Percentiles rank a stretch among this genome's conserved stretches.
Evolutionary conservation across 1,140 invertebrate species (phyloP).

Genomic region (Hestina assimilis): DNA sequence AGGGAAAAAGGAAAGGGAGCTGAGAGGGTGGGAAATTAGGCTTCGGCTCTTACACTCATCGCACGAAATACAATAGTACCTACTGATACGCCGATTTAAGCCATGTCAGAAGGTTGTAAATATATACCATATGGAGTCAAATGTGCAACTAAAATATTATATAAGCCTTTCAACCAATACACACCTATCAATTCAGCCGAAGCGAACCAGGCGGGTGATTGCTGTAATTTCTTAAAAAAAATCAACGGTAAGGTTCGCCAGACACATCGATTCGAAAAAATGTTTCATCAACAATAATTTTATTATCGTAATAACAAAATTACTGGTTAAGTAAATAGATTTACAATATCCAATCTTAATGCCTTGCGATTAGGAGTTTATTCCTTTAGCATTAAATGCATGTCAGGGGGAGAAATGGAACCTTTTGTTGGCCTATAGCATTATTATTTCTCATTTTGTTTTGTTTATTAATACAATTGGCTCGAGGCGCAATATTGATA

Average conservation of each 20-base stretch:
- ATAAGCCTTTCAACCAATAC: slow-evolving; percentile 39
- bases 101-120: neutral
- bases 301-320: slow-evolving; percentile 78
- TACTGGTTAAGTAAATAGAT: slow-evolving; percentile 59
- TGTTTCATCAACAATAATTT: slow-evolving; percentile 78
- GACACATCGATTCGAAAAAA: slow-evolving; percentile 73
- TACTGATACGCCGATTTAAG: no score
- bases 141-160: slow-evolving; percentile 27
- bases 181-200: slow-evolving; percentile 67
- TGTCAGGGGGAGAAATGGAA: slow-evolving; percentile 74
- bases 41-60: no score
- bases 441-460: slow-evolving; percentile 79
- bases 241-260: slow-evolving; percentile 72
- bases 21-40: no score
- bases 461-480: slow-evolving; percentile 79
- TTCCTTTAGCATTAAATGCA: slow-evolving; percentile 51
- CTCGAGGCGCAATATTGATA: slow-evolving; percentile 77
- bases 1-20: no score
- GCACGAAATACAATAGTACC: no score
- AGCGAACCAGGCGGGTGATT: slow-evolving; percentile 56
- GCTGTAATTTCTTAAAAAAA: slow-evolving; percentile 75
- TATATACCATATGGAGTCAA: neutral
- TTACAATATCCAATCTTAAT: slow-evolving; percentile 65
- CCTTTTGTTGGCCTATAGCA: slow-evolving; percentile 77
- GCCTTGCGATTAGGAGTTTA: slow-evolving; percentile 48